Evolutionary conservation across 1,140 invertebrate genomes (phyloP), one percentile per base, ranked within the genome.

Genomic region (Ylistrum balloti): DNA sequence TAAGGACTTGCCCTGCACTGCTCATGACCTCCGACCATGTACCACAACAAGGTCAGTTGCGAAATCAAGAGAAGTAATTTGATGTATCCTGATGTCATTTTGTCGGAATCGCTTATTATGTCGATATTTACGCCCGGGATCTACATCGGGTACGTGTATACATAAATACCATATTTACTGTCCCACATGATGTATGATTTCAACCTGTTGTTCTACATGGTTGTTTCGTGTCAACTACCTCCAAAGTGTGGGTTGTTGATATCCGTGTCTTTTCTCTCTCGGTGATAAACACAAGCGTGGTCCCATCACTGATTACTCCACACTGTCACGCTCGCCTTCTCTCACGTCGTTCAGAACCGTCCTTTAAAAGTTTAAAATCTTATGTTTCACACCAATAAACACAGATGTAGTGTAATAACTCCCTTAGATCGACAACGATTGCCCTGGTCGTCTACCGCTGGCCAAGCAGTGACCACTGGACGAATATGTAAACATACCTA

Each of bases 1-100:
- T 90, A 56, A 22, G 91, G 91, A 33, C 85, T 92, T 33, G 86
- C 56, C 33, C 85, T 34, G 33, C 91, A 92, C 85, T 90, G 87
- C 87, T 91, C 87, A 38, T 90, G 88, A 35, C 89, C 33, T 33
- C 20, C 56, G 9, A 74, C 56, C 56, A 22, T 1, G 17, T 74
- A 74, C 22, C 56, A 22, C 56, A 74, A 74, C 56, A 74, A 28
- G 56, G n/a, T 74, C 22, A 74, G n/a, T n/a, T 74, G 56, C 1
- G 56, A 74, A 74, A 74, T 74, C 22, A 74, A n/a, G 56, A 74
- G 56, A 9, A 74, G 56, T n/a, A 74, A n/a, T 2, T n/a, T 74
- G 22, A 74, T 74, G 13, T 74, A 74, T n/a, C 17, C 28, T 1
- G 56, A n/a, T 28, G 56, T n/a, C 56, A 74, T 74, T 74, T 74